Evolutionary conservation across 2,888 invertebrate species (phyloP).

Genomic region (Scrobipalpa atriplicella): DNA sequence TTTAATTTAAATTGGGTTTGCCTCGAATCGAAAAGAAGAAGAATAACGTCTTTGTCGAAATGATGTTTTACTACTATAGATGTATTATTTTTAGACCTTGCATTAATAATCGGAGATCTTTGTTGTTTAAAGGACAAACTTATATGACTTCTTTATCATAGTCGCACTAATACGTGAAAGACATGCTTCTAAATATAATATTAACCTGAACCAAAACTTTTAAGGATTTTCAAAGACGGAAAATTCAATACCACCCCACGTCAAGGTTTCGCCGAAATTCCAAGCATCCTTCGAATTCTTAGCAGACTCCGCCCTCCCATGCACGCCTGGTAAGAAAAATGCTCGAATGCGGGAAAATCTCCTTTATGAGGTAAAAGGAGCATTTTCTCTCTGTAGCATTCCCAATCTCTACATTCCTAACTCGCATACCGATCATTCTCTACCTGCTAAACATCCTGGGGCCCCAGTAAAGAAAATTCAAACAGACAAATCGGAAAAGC

Average conservation of each 20-base stretch:
- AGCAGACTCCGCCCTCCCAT: conserved; percentile 46
- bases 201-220: too few relatives aligned
- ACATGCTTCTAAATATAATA: too few relatives aligned
- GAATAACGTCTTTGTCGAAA: too few relatives aligned
- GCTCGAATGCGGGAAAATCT: conserved; percentile 81
- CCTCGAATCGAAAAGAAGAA: too few relatives aligned
- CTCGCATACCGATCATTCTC: conserved; percentile 61
- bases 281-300: conserved; percentile 53
- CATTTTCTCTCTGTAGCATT: conserved; percentile 39
- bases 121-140: too few relatives aligned
- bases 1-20: too few relatives aligned
- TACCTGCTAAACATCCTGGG: conserved; percentile 53
- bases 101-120: too few relatives aligned
- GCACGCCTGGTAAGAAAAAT: conserved; percentile 73
- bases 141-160: too few relatives aligned
- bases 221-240: too few relatives aligned
- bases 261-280: conserved; percentile 35
- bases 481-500: conserved; percentile 72
- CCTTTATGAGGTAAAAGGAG: conserved; percentile 62
- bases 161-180: too few relatives aligned
- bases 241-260: not conserved
- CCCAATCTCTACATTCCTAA: conserved; percentile 40
- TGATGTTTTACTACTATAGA: too few relatives aligned
- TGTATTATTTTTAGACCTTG: too few relatives aligned
- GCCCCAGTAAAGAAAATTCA: conserved; percentile 76